phyloP scores from a whole-genome alignment of 2,113 vertebrate species.

The Nothoprocta perdicaria region DNA sequence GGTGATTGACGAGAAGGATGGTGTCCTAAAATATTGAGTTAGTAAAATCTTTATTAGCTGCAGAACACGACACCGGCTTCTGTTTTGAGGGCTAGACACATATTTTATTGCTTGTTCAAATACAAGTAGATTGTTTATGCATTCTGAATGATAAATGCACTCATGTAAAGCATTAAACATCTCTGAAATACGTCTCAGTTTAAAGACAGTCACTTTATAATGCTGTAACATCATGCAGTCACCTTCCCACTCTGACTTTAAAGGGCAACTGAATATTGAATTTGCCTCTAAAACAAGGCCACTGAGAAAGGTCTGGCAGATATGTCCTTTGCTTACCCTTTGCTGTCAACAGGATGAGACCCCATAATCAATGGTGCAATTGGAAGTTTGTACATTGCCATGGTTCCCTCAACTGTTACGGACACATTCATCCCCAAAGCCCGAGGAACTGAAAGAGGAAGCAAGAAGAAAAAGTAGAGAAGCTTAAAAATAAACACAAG shows the following conservation, averaged over 20 bases:
- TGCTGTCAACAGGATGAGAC: conserved; percentile 95
- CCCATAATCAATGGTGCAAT: conserved; percentile 96
- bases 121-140: accelerated
- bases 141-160: neutral
- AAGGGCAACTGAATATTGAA: neutral
- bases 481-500: neutral
- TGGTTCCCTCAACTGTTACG: conserved; percentile 93
- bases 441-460: conserved; percentile 83
- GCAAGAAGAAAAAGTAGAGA: neutral
- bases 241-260: neutral
- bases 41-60: neutral
- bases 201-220: neutral
- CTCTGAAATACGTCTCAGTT: neutral
- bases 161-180: neutral
- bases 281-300: neutral
- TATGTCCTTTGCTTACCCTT: conserved; percentile 81
- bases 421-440: conserved; percentile 90
- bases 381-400: conserved; percentile 91
- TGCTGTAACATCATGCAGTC: neutral
- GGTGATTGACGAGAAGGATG: conserved; percentile 92
- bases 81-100: neutral
- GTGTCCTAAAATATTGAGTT: conserved; percentile 75
- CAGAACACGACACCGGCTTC: neutral
- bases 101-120: neutral
- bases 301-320: neutral